phyloP scores from a whole-genome alignment of 92 coral and sea anemone species.

The Epizoanthus stellaris region DNA sequence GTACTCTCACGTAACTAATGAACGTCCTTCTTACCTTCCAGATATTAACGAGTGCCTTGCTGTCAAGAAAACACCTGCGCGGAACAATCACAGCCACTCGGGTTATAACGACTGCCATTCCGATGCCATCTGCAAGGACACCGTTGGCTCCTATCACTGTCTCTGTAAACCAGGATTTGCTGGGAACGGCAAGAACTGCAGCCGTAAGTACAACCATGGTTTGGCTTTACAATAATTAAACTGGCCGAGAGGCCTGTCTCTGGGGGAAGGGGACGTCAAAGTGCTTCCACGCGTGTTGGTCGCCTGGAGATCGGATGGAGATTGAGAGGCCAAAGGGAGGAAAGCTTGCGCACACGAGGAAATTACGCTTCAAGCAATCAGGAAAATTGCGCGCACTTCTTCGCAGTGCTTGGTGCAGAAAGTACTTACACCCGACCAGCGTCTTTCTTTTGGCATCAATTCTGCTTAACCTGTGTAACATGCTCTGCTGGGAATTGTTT shows the following conservation, averaged over 20 bases:
- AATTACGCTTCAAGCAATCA: too few species aligned
- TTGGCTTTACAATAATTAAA: not conserved
- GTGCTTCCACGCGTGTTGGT: not conserved
- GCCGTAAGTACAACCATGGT: constrained; percentile 50
- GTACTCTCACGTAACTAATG: not conserved
- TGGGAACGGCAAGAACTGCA: constrained; percentile 69
- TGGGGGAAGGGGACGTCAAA: not conserved
- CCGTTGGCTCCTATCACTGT: constrained; percentile 66
- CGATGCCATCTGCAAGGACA: constrained; percentile 73
- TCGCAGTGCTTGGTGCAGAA: too few species aligned
- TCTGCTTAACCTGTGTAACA: too few species aligned
- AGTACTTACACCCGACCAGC: too few species aligned
- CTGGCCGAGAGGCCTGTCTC: not conserved
- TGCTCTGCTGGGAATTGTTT: too few species aligned
- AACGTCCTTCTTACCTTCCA: not conserved
- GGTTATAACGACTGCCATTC: constrained; percentile 60
- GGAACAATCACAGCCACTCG: constrained; percentile 51
- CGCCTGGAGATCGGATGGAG: not conserved
- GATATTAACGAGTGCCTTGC: constrained; percentile 73
- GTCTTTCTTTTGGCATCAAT: too few species aligned
- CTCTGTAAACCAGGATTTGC: constrained; percentile 58
- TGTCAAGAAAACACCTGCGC: constrained; percentile 30
- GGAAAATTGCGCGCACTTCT: too few species aligned
- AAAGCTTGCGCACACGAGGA: too few species aligned
- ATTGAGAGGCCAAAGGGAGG: not conserved